A percentile compares a stretch with the other conserved stretches of the same genome.
Conservation (phyloP, 2,113 vertebrate genomes). For the Syrmaticus mikado region DNA sequence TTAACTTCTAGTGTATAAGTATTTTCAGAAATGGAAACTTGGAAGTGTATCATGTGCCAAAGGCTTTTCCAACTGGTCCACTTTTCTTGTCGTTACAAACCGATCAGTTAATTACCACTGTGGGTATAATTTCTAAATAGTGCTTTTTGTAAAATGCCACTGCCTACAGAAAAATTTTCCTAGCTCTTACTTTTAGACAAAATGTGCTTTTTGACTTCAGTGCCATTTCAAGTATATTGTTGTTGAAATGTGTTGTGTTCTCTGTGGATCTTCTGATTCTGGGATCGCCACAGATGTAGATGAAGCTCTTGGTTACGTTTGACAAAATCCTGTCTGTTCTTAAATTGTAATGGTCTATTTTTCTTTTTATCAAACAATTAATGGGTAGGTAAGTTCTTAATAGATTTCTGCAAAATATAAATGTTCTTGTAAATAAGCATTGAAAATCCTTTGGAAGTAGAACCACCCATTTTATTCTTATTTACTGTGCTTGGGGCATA, state of each 20-base stretch:
- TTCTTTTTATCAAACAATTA: background rate
- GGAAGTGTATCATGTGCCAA: background rate
- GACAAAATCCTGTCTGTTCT: background rate
- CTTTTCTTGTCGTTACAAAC: conserved; percentile 9
- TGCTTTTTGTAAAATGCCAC: background rate
- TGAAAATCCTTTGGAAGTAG: background rate
- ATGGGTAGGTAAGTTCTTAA: background rate
- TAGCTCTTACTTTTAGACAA: background rate
- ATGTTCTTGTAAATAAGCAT: background rate
- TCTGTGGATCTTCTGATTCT: background rate
- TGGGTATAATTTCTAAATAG: background rate
- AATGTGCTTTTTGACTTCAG: background rate
- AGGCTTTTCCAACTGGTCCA: background rate
- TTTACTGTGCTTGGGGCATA: background rate
- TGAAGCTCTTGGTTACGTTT: background rate
- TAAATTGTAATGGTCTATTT: background rate
- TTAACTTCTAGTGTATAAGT: background rate
- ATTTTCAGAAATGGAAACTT: background rate
- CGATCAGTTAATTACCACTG: background rate
- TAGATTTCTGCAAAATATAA: background rate
- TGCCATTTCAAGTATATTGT: background rate
- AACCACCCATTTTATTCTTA: background rate
- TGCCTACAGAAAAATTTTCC: background rate
- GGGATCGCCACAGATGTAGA: background rate
- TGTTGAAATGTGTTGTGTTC: background rate